Base-by-base conservation (phyloP, 2,888 invertebrate species). In the Cecidostiba fungosa region DNA sequence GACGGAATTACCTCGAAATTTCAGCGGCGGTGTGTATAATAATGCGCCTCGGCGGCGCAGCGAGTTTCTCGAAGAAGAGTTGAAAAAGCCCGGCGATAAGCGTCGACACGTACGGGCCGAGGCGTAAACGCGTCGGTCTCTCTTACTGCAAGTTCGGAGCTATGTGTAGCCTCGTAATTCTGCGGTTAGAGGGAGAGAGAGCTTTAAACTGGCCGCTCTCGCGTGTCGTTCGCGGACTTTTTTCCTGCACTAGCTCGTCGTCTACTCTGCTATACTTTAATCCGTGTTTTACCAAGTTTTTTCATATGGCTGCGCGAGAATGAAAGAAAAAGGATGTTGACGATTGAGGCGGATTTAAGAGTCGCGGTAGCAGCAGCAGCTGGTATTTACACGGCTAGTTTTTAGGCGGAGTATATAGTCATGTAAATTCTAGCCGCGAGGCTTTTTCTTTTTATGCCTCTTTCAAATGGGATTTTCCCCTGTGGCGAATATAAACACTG, bases 1-100 rank as follows among this genome's bases (percentile, higher is more conserved):
- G 92, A 91, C 90, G 88, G 89, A 91, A 91, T 91, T 90, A 80
- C 62, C 36, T 12, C 39, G 43, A 47, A 77, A 77, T 59, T 77
- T 77, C 70, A 19, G 54, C 19, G 23, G 54, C 54, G 39, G 29
- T 50, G 29, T 59, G 54, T 80, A 72, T 39, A 72, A 80, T 80
- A 80, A 72, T 39, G 78, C 39, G 39, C 29, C n/a, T 8, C n/a
- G 0, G 16, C 70, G 54, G 36, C 50, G 77, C n/a, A n/a, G 26
- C 59, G 26, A 66, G n/a, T 12, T 54, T 62, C 54, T 70, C 47
- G 36, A 69, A n/a, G 77, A 10, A 10, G 73, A 36, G 26, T 3
- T 14, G 26, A 47, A 78, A 84, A 78, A 74, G 59, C 66, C 70
- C 47, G 66, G 74, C 78, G 84, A 84, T 78, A 73, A 84, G 78